Base-by-base conservation (phyloP, 2,888 invertebrate genomes). In the Leucophenga montana region DNA sequence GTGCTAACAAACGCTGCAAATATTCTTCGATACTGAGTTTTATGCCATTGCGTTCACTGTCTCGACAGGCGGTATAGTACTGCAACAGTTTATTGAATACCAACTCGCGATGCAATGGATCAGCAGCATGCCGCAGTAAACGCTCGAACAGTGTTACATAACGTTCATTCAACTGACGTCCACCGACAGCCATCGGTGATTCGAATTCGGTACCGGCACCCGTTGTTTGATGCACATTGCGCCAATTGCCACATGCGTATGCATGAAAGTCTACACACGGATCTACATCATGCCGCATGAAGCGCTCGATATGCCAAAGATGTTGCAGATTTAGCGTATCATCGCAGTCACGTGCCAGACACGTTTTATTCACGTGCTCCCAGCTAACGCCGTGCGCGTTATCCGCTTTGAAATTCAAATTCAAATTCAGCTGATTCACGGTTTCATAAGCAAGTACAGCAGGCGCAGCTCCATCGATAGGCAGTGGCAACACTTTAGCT, bases 201-300 rank as follows among this genome's bases (percentile, higher is more conserved):
- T 70, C 9, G 20, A 73, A 6, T 69, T 71, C 67, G 0, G 62
- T 69, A 8, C 70, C n/a, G n/a, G n/a, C 65, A 1, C 61, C 73
- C 3, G 82, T 78, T 27, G 27, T 3, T 27, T 27, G 27, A 27
- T 39, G 39, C 39, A 39, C 1, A n/a, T 66, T 44, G 0, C 57
- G 48, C 87, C 87, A 86, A 16, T 79, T 79, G 62, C 85, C 83
- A 50, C 85, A 86, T 22, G 86, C 83, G 48, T 84, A 78, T 14
- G 71, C 73, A 67, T 86, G 77, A 18, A 85, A 86, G 62, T 86
- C 77, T 16, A 77, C 75, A 57, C 86, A 86, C 0, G 87, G 82
- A 70, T 82, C 73, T 48, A 75, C 68, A 44, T 76, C 73, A 0
- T 69, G 71, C 18, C 75, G 73, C 76, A 85, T 80, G 9, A 85